phyloP scores from a whole-genome alignment of 2,888 invertebrate genomes.

The Rhingia rostrata region DNA sequence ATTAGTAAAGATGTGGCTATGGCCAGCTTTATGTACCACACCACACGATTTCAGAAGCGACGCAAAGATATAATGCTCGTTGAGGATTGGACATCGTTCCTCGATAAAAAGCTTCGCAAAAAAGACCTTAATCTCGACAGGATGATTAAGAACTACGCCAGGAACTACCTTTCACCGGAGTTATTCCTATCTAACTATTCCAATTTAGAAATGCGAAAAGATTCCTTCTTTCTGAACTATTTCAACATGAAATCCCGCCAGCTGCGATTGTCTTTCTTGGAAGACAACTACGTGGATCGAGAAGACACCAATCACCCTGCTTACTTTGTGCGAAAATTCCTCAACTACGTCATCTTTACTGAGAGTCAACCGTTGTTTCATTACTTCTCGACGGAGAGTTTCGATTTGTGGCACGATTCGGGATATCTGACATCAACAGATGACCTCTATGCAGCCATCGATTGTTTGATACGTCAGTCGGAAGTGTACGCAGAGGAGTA shows the following conservation, averaged over 20 bases:
- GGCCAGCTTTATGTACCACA: conserved; percentile 79
- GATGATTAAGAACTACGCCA: conserved; percentile 77
- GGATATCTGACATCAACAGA: conserved; percentile 77
- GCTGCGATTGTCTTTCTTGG: conserved; percentile 76
- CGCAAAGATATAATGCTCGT: conserved; percentile 76
- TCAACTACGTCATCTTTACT: conserved; percentile 78
- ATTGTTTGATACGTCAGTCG: conserved; percentile 79
- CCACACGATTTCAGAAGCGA: conserved; percentile 79
- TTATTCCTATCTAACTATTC: conserved; percentile 74
- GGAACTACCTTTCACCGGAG: conserved; percentile 76
- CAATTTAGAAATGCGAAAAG: conserved; percentile 22
- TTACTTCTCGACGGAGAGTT: conserved; percentile 79
- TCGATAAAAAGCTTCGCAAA: conserved; percentile 76
- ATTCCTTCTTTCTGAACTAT: conserved; percentile 48
- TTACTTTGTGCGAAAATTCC: conserved; percentile 79
- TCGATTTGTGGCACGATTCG: conserved; percentile 79
- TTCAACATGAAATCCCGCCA: conserved; percentile 53
- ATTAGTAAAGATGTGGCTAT: conserved; percentile 79
- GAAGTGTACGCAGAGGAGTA: conserved; percentile 74
- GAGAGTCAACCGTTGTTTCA: conserved; percentile 79
- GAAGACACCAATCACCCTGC: conserved; percentile 79
- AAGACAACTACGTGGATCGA: conserved; percentile 76
- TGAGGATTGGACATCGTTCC: conserved; percentile 78
- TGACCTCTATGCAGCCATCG: conserved; percentile 79
- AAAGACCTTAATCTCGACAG: conserved; percentile 79